A percentile compares a stretch with the other conserved stretches of the same genome.
These are phyloP conservation scores for Maniola hyperantus DNA, from an alignment of 2,888 invertebrate species.

Conservation along the genomic window DNA sequence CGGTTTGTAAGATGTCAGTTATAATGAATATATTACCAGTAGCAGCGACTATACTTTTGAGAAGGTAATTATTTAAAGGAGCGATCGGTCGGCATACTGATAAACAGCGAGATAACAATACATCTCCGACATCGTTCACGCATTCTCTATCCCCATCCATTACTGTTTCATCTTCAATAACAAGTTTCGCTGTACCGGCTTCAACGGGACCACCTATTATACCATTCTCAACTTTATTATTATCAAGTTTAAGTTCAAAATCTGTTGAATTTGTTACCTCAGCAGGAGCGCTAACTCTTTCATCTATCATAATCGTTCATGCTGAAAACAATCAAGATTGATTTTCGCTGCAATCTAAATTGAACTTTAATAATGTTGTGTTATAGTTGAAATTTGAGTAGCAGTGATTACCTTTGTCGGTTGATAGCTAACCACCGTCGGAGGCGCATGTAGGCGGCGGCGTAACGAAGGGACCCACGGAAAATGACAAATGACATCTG, in stretches of 20 bases:
- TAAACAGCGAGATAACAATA: slow-evolving; percentile 81
- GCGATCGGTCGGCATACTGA: slow-evolving; percentile 77
- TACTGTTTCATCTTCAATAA: slow-evolving; percentile 81
- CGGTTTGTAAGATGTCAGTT: slow-evolving; percentile 78
- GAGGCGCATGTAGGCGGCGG: slow-evolving; percentile 74
- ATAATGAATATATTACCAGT: slow-evolving; percentile 81
- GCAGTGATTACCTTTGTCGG: slow-evolving; percentile 57
- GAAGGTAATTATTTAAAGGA: slow-evolving; percentile 80
- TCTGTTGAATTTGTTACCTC: slow-evolving; percentile 55
- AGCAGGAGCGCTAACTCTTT: slow-evolving; percentile 82
- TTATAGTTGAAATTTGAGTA: slow-evolving; percentile 51
- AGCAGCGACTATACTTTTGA: slow-evolving; percentile 76
- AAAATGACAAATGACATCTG: slow-evolving; percentile 87
- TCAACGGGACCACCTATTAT: slow-evolving; percentile 45
- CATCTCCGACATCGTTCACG: slow-evolving; percentile 80
- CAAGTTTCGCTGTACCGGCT: slow-evolving; percentile 69
- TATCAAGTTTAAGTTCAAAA: slow-evolving; percentile 54
- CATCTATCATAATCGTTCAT: slow-evolving; percentile 83
- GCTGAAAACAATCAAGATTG: slow-evolving; percentile 83
- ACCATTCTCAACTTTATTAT: slow-evolving; percentile 56
- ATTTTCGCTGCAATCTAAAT: slow-evolving; percentile 56
- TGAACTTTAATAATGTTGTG: slow-evolving; percentile 44
- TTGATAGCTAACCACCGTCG: slow-evolving; percentile 76
- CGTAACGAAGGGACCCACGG: slow-evolving; percentile 82
- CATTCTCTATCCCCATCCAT: slow-evolving; percentile 80